phyloP scores from a whole-genome alignment of 2,888 invertebrate species.

The Pycnomerus fuliginosus region DNA sequence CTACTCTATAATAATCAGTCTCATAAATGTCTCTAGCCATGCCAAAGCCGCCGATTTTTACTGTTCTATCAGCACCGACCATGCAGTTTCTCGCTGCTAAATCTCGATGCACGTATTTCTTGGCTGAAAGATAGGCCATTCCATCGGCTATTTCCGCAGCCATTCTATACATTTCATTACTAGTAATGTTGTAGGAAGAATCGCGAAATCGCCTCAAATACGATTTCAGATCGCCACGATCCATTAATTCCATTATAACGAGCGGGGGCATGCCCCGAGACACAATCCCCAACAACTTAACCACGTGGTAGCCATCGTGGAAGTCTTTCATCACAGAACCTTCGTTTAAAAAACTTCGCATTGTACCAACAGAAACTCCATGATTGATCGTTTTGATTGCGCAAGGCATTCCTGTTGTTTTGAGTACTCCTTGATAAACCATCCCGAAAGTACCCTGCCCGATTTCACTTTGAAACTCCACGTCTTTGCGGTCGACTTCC shows the following conservation, averaged over 20 bases:
- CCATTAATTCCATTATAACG: conserved; percentile 81
- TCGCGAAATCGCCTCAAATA: conserved; percentile 62
- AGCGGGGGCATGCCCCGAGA: conserved; percentile 66
- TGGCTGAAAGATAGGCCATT: conserved; percentile 72
- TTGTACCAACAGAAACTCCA: conserved; percentile 57
- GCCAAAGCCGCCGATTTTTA: conserved; percentile 67
- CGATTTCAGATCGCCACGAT: conserved; percentile 67
- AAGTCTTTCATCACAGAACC: conserved; percentile 74
- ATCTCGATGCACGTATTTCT: conserved; percentile 71
- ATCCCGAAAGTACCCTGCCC: conserved; percentile 76
- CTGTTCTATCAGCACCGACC: conserved; percentile 63
- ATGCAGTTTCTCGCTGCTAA: conserved; percentile 72
- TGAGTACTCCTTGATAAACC: conserved; percentile 64
- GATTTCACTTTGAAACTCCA: conserved; percentile 56
- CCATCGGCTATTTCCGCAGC: conserved; percentile 75
- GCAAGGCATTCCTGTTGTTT: conserved; percentile 52
- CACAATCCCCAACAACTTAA: conserved; percentile 65
- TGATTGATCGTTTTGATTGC: conserved; percentile 67
- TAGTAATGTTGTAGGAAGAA: conserved; percentile 56
- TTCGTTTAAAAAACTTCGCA: conserved; percentile 67
- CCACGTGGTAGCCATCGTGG: conserved; percentile 64
- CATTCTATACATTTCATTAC: conserved; percentile 61
- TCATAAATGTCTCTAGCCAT: conserved; percentile 70
- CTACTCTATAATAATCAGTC: conserved; percentile 64
- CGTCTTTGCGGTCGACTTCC: conserved; percentile 65